Base-by-base conservation (phyloP, 2,113 vertebrate genomes). In the Rhinolophus ferrumequinum region DNA sequence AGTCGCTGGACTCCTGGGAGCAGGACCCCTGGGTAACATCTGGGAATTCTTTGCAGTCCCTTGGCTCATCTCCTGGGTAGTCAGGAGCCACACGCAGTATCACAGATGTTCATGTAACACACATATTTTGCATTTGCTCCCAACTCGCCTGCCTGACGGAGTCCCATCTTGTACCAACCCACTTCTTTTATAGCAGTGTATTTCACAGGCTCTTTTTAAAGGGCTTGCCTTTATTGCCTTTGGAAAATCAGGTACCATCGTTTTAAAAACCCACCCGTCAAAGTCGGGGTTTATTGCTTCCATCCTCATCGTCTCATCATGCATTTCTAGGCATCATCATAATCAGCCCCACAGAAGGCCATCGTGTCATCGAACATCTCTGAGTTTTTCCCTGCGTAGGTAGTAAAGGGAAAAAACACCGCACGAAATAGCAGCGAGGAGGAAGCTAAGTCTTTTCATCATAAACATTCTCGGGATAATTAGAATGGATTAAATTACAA, bases 401-500 rank as follows among this genome's bases (percentile, higher is more conserved):
- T 70, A 95, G 15, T 81, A 73, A 96, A 94, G 75, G 77, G 77
- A 96, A 85, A 89, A 54, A 89, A 41, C 5, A 84, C 4, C 56
- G 12, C 75, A 6, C 15, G 35, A 95, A 97, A 93, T 24, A 97
- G 85, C 88, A 93, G 44, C 35, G 6, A 87, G 86, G 69, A 90
- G 69, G 93, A 14, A 64, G 90, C 96, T 73, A 90, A 87, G 35
- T 92, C 41, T 97, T 97, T 54, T 97, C 58, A 95, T 98, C 77
- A 87, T 95, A 70, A 92, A 60, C 97, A 67, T 97, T 97, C 81
- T 93, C 62, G 4, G 93, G 93, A 81, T 97, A 82, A 95, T 97
- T 96, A 98, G 88, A 81, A 81, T 92, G 95, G 93, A 97, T 79
- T 97, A 86, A 97, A 88, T 94, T 97, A 56, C 62, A 90, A 3